Conservation (phyloP, 2,888 invertebrate species). For the Trachelus troglodyta region DNA sequence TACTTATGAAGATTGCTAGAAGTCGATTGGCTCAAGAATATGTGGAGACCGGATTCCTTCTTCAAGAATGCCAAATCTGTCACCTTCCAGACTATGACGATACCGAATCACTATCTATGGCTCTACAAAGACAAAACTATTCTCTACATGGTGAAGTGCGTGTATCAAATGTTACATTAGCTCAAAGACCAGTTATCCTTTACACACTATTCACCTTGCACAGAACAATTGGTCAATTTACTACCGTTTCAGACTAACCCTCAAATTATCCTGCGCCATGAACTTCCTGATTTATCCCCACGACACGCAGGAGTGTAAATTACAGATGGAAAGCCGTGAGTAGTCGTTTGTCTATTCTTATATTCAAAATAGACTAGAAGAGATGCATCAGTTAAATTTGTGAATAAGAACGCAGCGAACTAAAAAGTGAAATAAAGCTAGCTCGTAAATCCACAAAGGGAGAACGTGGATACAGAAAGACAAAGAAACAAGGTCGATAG, state of each 20-base stretch:
- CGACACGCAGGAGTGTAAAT: constrained; percentile 92
- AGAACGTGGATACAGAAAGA: neutral
- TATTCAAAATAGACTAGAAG: neutral
- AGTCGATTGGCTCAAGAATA: constrained; percentile 91
- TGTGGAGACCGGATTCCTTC: constrained; percentile 95
- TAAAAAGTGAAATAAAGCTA: neutral
- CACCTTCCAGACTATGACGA: constrained; percentile 94
- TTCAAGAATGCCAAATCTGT: constrained; percentile 95
- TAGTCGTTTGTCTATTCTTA: constrained; percentile 45
- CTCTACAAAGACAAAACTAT: constrained; percentile 88
- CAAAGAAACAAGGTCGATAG: neutral
- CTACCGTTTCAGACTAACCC: constrained; percentile 73
- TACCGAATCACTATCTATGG: constrained; percentile 94
- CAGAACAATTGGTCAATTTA: neutral
- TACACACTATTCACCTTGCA: neutral
- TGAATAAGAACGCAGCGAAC: neutral
- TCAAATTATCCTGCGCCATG: constrained; percentile 93
- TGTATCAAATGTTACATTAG: constrained; percentile 26
- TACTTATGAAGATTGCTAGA: constrained; percentile 74
- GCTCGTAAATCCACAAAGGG: neutral
- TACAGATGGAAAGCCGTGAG: constrained; percentile 96
- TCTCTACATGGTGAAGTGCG: constrained; percentile 87
- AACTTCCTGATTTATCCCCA: constrained; percentile 95
- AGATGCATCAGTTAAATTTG: neutral
- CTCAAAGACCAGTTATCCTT: neutral